Percentiles rank a stretch among this genome's conserved stretches.
Conservation (phyloP, 2,888 invertebrate species). For the Gastrophysa polygoni region DNA sequence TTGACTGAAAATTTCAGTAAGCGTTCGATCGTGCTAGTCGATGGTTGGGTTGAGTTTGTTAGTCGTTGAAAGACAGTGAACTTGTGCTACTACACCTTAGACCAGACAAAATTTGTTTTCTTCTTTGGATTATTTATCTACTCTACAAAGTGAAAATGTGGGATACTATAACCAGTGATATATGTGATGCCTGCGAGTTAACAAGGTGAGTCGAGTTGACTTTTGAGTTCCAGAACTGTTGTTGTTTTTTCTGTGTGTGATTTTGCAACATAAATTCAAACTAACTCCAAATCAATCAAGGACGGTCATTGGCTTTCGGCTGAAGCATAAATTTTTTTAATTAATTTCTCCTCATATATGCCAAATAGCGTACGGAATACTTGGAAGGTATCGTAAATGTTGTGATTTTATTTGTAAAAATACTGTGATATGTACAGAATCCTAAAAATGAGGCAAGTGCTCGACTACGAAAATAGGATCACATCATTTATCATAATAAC, state of each 20-base stretch:
- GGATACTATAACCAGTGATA: slow-evolving; percentile 53
- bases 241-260: slow-evolving; percentile 22
- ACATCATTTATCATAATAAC: too few species aligned
- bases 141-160: slow-evolving; percentile 45
- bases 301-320: too few species aligned
- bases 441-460: too few species aligned
- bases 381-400: too few species aligned
- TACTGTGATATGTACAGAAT: too few species aligned
- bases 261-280: not conserved
- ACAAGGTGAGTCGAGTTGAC: slow-evolving; percentile 52
- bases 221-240: slow-evolving; percentile 12
- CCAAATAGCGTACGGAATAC: too few species aligned
- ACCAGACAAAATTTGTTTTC: slow-evolving; percentile 21
- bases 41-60: slow-evolving; percentile 3
- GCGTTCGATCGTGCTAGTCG: slow-evolving; percentile 20
- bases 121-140: slow-evolving; percentile 28
- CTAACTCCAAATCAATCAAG: too few species aligned
- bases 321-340: too few species aligned
- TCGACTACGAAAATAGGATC: too few species aligned
- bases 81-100: slow-evolving; percentile 21
- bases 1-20: slow-evolving; percentile 35
- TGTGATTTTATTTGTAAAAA: too few species aligned
- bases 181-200: slow-evolving; percentile 57
- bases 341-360: too few species aligned
- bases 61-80: slow-evolving; percentile 12